Base-by-base conservation (phyloP, 2,888 invertebrate species). In the Heterodera filipjevi region DNA sequence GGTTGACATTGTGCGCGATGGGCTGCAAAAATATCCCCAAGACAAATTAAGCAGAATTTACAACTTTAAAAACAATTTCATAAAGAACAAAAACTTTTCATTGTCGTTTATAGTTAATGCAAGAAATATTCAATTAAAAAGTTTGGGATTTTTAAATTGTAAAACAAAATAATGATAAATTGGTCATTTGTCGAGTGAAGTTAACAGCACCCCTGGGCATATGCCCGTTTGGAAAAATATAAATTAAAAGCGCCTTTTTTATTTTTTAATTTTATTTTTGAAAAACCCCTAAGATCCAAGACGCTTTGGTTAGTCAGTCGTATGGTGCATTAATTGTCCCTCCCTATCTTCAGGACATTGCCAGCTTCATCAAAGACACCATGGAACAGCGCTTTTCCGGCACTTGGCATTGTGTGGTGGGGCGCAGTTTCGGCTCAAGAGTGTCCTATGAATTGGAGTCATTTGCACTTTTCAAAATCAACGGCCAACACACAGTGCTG, bases 351-450 rank as follows among this genome's bases (percentile, higher is more conserved):
- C 49, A 81, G 81, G 81, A 81, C 35, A 77, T 81, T 30, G 81
- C 81, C 5, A 74, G 82, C 33, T 79, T 82, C 75, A 46, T 81
- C 46, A 81, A 81, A 71, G 81, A 82, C 46, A 79, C 82, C 32
- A 68, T 80, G 49, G 82, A 82, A 66, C 64, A 74, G n/a, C 64
- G 76, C 39, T 82, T 82, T 66, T 78, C 80, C 53, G 76, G 80
- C n/a, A 83, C 82, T n/a, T 82, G 82, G 82, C 82, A 82, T 66
- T 74, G 76, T 68, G 82, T 82, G 2, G 82, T 83, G 32, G 82
- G 82, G 59, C 83, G 81, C 73, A 82, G 82, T 76, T 82, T 83
- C 44, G 82, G 82, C 19, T 82, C 82, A 14, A 75, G 82, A 27
- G 82, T 82, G 35, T 80, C 80, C 59, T 82, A 80, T 72, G 82